Conservation (phyloP, 2,113 vertebrate genomes). For the Halichoeres trimaculatus region DNA sequence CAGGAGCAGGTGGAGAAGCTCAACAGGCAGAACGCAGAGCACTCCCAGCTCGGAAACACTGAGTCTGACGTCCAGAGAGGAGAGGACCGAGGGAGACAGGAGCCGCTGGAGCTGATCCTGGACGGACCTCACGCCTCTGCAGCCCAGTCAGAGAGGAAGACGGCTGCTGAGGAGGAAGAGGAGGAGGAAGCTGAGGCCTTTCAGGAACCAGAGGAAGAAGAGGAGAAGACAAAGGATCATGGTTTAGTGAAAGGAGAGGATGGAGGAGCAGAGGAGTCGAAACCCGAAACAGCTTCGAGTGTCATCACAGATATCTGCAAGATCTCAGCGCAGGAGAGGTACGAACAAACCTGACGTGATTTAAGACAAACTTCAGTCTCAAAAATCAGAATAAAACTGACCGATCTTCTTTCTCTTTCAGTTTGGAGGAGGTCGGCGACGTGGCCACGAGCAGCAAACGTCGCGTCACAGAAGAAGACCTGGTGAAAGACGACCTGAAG, state of each 20-base stretch:
- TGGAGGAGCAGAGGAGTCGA: conserved; percentile 36
- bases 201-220: conserved; percentile 42
- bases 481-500: conserved; percentile 80
- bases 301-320: conserved; percentile 24
- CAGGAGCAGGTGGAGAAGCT: conserved; percentile 85
- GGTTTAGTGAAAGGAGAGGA: conserved; percentile 26
- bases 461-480: conserved; percentile 67
- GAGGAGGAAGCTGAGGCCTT: conserved; percentile 27
- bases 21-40: conserved; percentile 87
- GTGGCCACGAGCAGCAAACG: conserved; percentile 77
- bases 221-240: conserved; percentile 15
- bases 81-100: conserved; percentile 30
- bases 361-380: neutral
- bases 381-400: neutral
- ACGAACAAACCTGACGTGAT: neutral
- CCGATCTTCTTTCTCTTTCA: conserved; percentile 17
- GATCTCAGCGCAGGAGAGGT: conserved; percentile 68
- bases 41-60: conserved; percentile 62
- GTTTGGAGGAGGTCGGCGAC: conserved; percentile 69
- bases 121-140: conserved; percentile 9
- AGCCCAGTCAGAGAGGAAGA: conserved; percentile 11
- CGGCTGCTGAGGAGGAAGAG: conserved; percentile 10
- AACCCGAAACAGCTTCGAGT: conserved; percentile 2
- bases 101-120: conserved; percentile 59
- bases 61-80: conserved; percentile 35